Evolutionary conservation across 2,888 invertebrate species (phyloP).

Genomic region (Tanypteryx hageni): DNA sequence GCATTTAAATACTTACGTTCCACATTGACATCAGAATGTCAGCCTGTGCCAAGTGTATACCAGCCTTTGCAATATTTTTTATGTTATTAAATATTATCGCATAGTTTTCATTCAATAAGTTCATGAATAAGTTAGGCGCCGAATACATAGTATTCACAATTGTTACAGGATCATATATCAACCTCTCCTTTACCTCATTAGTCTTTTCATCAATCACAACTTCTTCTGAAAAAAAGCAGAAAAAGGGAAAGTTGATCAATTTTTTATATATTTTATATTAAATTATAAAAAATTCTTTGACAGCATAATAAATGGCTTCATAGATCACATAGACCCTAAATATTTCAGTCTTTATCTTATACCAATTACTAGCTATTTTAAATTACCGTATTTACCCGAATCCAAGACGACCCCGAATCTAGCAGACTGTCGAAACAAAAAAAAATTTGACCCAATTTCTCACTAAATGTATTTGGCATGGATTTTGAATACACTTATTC

Average conservation of each 20-base stretch:
- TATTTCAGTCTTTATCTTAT: too few species aligned
- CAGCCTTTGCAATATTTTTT: neutral
- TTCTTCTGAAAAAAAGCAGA: neutral
- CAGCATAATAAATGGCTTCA: too few species aligned
- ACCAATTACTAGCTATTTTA: too few species aligned
- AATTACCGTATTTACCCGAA: too few species aligned
- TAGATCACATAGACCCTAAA: too few species aligned
- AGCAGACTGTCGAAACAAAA: too few species aligned
- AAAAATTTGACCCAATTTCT: too few species aligned
- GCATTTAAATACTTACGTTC: neutral
- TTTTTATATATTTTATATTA: too few species aligned
- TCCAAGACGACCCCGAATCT: too few species aligned
- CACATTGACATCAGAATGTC: neutral
- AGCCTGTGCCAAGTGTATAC: neutral
- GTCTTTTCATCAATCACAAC: neutral
- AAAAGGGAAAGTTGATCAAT: neutral
- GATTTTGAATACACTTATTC: too few species aligned
- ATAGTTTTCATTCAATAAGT: conserved; percentile 17
- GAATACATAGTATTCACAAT: neutral
- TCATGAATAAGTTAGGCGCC: neutral
- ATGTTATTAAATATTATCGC: neutral
- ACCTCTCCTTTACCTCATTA: neutral
- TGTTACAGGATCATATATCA: neutral
- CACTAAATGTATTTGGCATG: too few species aligned
- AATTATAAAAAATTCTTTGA: too few species aligned